Evolutionary conservation across 1,140 invertebrate species (phyloP).

Genomic region (Coelopa frigida): DNA sequence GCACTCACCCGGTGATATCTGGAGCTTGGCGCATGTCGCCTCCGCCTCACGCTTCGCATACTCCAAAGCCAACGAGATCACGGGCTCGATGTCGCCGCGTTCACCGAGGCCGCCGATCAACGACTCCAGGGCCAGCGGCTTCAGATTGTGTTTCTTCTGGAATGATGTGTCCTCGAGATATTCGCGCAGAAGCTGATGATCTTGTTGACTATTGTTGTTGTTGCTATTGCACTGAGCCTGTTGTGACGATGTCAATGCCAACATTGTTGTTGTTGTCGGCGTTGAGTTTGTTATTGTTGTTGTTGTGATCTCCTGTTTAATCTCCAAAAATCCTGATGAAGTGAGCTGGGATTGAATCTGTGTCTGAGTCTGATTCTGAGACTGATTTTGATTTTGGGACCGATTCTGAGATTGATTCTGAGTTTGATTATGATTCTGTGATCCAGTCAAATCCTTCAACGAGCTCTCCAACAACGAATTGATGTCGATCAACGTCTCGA

Average conservation of each 20-base stretch:
- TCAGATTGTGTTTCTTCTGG: conserved; percentile 71
- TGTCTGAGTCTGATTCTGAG: too few relatives aligned
- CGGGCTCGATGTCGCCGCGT: conserved; percentile 67
- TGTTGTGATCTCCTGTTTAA: too few relatives aligned
- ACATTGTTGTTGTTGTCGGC: neutral
- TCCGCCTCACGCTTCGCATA: conserved; percentile 78
- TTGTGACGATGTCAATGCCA: conserved; percentile 7
- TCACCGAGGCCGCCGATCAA: conserved; percentile 48
- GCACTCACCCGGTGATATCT: conserved; percentile 77
- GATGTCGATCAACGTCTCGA: conserved; percentile 38
- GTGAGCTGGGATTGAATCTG: too few relatives aligned
- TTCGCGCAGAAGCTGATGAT: conserved; percentile 71
- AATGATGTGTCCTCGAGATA: conserved; percentile 75
- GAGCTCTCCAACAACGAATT: conserved; percentile 32
- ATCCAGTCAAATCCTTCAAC: conserved; percentile 16
- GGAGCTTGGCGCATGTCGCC: conserved; percentile 72
- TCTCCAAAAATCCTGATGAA: too few relatives aligned
- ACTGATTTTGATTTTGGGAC: too few relatives aligned
- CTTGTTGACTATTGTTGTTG: conserved; percentile 45
- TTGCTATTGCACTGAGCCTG: conserved; percentile 16
- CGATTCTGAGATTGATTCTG: too few relatives aligned
- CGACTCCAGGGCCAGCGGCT: conserved; percentile 58
- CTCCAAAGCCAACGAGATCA: conserved; percentile 76
- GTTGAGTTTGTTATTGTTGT: neutral
- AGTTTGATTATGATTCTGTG: conserved; percentile 16